Evolutionary conservation across 2,797 vertebrate species (phyloP).

Genomic region (Schizopygopsis malacanthus): DNA sequence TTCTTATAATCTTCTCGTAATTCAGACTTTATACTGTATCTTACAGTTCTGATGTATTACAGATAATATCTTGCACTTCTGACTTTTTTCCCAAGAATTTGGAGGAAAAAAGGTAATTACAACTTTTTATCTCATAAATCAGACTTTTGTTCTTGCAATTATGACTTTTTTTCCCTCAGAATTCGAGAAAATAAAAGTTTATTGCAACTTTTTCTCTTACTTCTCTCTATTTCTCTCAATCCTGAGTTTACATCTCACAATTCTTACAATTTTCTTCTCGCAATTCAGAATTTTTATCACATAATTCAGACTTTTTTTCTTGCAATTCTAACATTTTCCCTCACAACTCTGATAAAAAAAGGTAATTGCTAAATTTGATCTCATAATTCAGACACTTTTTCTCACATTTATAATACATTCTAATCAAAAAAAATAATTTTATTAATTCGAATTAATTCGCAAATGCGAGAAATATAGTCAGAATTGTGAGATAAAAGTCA

Average conservation of each 20-base stretch:
- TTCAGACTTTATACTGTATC: no score
- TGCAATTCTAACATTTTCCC: background rate
- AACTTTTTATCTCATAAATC: background rate
- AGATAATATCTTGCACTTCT: no score
- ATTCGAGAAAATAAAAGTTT: background rate
- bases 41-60: no score
- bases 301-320: no score
- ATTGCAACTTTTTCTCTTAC: background rate
- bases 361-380: background rate
- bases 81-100: no score
- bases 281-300: background rate
- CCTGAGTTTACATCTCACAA: background rate
- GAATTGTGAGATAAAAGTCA: background rate
- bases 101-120: background rate
- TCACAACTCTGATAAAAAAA: background rate
- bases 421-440: no score
- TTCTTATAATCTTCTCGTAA: no score
- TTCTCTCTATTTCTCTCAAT: background rate
- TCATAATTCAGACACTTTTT: no score
- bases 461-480: background rate
- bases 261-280: background rate
- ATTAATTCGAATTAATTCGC: no score
- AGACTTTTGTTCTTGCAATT: background rate
- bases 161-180: background rate
- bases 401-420: no score